Conservation (phyloP, 2,113 vertebrate genomes). For the Kryptolebias marmoratus region DNA sequence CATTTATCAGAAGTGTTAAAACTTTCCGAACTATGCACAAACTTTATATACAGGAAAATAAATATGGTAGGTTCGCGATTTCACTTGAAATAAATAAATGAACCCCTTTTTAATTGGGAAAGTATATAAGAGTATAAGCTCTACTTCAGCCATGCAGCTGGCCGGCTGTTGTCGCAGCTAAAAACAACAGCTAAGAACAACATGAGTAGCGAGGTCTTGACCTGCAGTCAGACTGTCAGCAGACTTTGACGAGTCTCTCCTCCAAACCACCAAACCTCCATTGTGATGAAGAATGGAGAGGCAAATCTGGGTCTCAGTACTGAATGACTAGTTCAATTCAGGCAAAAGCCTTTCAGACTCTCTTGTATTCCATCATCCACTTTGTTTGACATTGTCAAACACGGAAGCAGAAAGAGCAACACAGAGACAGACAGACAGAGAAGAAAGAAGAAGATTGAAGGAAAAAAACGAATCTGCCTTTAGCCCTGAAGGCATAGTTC, state of each 20-base stretch:
- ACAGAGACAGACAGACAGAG: neutral
- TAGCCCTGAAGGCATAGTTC: too few relatives aligned
- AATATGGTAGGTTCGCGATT: too few relatives aligned
- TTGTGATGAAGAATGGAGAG: slow-evolving; percentile 62
- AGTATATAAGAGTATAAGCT: neutral
- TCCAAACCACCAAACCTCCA: slow-evolving; percentile 51
- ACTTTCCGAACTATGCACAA: neutral
- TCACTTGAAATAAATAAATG: too few relatives aligned
- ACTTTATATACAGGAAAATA: too few relatives aligned
- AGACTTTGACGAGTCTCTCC: slow-evolving; percentile 58
- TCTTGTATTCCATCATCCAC: slow-evolving; percentile 58
- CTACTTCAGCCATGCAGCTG: slow-evolving; percentile 28
- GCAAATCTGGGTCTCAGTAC: slow-evolving; percentile 51
- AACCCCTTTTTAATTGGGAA: too few relatives aligned
- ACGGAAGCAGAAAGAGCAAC: slow-evolving; percentile 43
- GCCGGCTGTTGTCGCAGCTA: slow-evolving; percentile 36
- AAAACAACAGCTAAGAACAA: slow-evolving; percentile 61
- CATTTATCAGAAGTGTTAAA: too few relatives aligned
- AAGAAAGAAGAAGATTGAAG: too few relatives aligned
- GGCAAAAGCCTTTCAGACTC: slow-evolving; percentile 55
- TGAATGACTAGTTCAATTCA: slow-evolving; percentile 60
- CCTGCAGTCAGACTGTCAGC: slow-evolving; percentile 62
- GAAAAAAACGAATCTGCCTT: too few relatives aligned
- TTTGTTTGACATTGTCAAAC: slow-evolving; percentile 65
- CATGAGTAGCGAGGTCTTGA: slow-evolving; percentile 60